Conservation (phyloP, 2,888 invertebrate genomes). For the Hypsopygia costalis region DNA sequence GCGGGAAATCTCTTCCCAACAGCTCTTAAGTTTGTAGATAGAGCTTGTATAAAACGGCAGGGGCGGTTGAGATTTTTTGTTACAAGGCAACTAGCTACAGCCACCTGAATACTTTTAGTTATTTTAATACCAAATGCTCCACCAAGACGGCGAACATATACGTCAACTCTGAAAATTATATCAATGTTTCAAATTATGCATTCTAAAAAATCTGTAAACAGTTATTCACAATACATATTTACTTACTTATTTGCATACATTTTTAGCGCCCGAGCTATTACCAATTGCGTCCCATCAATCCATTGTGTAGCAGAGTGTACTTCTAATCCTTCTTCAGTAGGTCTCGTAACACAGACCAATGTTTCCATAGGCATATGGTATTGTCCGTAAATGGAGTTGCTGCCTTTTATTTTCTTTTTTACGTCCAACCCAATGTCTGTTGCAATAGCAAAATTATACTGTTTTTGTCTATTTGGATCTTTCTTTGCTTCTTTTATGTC, state of each 20-base stretch:
- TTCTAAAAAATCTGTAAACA: too few relatives aligned
- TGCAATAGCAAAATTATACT: slow-evolving; percentile 15
- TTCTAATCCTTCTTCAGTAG: slow-evolving; percentile 85
- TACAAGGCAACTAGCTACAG: slow-evolving; percentile 83
- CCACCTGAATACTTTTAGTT: slow-evolving; percentile 69
- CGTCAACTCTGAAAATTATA: slow-evolving; percentile 77
- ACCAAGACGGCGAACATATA: slow-evolving; percentile 50
- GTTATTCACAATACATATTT: too few relatives aligned
- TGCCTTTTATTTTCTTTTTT: slow-evolving; percentile 69
- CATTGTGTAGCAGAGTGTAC: slow-evolving; percentile 82
- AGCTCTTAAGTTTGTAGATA: slow-evolving; percentile 79
- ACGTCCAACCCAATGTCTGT: slow-evolving; percentile 53
- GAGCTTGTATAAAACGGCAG: slow-evolving; percentile 80
- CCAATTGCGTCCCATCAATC: slow-evolving; percentile 78
- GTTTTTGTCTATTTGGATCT: slow-evolving; percentile 14
- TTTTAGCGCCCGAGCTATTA: slow-evolving; percentile 72
- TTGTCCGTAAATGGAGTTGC: slow-evolving; percentile 78
- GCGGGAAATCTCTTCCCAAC: slow-evolving; percentile 71
- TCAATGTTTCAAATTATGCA: too few relatives aligned
- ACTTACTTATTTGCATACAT: slow-evolving; percentile 50
- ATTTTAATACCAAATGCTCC: slow-evolving; percentile 85
- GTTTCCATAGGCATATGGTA: slow-evolving; percentile 89
- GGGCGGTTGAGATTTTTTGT: slow-evolving; percentile 79
- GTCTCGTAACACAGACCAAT: slow-evolving; percentile 81
- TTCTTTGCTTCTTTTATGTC: slow-evolving; percentile 18